These are phyloP conservation scores for Ectobius pallidus DNA, from an alignment of 2,888 invertebrate species.

Conservation along the genomic window DNA sequence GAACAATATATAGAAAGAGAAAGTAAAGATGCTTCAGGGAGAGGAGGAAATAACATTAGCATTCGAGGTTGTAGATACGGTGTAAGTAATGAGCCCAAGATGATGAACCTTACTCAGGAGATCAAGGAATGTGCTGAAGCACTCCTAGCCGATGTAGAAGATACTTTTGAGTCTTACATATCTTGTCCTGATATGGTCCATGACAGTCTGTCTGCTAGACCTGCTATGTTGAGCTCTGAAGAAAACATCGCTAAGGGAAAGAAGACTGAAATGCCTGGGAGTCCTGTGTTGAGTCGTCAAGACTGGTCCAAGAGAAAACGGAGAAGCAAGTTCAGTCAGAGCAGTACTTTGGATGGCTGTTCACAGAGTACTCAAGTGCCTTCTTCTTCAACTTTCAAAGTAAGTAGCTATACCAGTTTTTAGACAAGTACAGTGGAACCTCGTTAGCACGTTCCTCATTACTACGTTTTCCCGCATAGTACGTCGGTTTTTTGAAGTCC, in stretches of 20 bases:
- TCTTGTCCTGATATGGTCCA: conserved; percentile 41
- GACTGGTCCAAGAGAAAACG: conserved; percentile 18
- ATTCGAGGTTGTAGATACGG: too few relatives aligned
- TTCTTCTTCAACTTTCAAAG: not conserved
- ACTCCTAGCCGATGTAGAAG: conserved; percentile 52
- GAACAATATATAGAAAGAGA: too few relatives aligned
- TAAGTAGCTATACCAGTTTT: too few relatives aligned
- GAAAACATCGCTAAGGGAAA: conserved; percentile 8
- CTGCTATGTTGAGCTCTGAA: conserved; percentile 35
- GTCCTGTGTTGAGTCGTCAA: conserved; percentile 38
- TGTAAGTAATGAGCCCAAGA: too few relatives aligned
- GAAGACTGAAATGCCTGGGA: conserved; percentile 10
- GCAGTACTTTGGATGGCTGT: not conserved
- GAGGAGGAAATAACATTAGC: too few relatives aligned
- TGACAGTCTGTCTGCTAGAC: conserved; percentile 35
- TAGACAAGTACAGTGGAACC: too few relatives aligned
- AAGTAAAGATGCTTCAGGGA: too few relatives aligned
- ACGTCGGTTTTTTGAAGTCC: too few relatives aligned
- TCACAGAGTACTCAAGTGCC: not conserved
- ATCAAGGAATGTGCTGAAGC: conserved; percentile 52
- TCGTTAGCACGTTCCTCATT: too few relatives aligned
- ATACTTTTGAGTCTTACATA: conserved; percentile 30
- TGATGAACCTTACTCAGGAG: conserved; percentile 51
- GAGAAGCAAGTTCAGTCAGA: not conserved
- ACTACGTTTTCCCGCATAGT: too few relatives aligned